A percentile compares a stretch with the other conserved stretches of the same genome.
Evolutionary conservation across 1,140 invertebrate species (phyloP).

Genomic region (Monochamus saltuarius): DNA sequence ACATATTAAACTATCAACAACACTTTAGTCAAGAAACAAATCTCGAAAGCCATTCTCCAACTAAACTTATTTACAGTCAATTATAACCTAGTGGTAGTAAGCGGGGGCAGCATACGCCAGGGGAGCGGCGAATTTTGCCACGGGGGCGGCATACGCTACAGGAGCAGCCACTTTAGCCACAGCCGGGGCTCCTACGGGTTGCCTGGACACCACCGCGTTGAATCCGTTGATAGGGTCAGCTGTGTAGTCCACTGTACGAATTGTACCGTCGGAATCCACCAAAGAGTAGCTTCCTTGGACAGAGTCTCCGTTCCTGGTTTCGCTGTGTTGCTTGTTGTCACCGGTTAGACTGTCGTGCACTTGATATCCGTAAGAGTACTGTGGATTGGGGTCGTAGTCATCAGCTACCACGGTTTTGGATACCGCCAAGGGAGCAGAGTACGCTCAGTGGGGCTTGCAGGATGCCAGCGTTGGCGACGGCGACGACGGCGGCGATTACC

Average conservation of each 20-base stretch:
- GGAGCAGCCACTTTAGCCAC: slow-evolving; percentile 40
- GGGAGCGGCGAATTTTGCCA: slow-evolving; percentile 24
- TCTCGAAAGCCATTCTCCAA: too few species aligned
- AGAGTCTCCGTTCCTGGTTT: slow-evolving; percentile 60
- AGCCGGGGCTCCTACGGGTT: slow-evolving; percentile 39
- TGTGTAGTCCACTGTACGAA: slow-evolving; percentile 50
- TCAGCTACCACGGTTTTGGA: slow-evolving; percentile 50
- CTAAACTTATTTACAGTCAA: too few species aligned
- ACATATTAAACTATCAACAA: too few species aligned
- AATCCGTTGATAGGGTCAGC: slow-evolving; percentile 43
- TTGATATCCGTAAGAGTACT: slow-evolving; percentile 56
- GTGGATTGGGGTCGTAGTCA: slow-evolving; percentile 54
- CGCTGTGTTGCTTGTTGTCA: slow-evolving; percentile 58
- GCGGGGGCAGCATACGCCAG: slow-evolving; percentile 3
- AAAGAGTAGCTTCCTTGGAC: slow-evolving; percentile 64
- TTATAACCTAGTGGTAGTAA: too few species aligned
- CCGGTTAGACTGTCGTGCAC: slow-evolving; percentile 58
- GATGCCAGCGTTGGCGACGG: slow-evolving; percentile 49
- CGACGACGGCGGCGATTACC: slow-evolving; percentile 25
- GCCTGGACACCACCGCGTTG: slow-evolving; percentile 46
- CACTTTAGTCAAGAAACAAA: too few species aligned
- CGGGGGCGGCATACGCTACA: slow-evolving; percentile 30
- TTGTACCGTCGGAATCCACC: slow-evolving; percentile 60
- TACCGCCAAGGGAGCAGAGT: slow-evolving; percentile 40
- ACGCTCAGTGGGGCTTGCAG: slow-evolving; percentile 46